phyloP scores from a whole-genome alignment of 2,113 vertebrate species.

The Nicator chloris region DNA sequence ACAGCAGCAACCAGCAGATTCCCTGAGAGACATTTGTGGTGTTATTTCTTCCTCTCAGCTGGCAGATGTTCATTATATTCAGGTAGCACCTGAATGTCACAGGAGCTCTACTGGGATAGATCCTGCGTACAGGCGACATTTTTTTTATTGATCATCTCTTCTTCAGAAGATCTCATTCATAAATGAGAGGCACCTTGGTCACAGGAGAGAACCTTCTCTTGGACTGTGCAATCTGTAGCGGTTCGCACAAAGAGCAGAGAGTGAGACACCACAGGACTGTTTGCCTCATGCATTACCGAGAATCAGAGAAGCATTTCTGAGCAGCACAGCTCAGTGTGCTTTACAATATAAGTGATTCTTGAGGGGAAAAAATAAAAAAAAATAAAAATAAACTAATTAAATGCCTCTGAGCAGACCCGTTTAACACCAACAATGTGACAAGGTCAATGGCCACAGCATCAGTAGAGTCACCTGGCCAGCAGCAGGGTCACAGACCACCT shows the following conservation, averaged over 20 bases:
- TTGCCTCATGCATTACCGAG: neutral
- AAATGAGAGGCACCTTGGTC: neutral
- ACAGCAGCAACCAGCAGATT: neutral
- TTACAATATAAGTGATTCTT: neutral
- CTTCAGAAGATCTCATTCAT: neutral
- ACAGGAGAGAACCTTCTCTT: neutral
- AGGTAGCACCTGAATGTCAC: neutral
- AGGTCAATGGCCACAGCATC: neutral
- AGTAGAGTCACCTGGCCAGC: neutral
- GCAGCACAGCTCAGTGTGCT: neutral
- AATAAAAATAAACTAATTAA: neutral
- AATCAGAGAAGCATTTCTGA: neutral
- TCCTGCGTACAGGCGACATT: neutral
- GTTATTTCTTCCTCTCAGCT: neutral
- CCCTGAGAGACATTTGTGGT: accelerated
- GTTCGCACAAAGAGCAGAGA: neutral
- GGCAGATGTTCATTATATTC: neutral
- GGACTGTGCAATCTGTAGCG: too few species aligned
- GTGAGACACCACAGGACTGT: neutral
- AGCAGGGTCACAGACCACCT: neutral
- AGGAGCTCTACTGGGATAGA: neutral
- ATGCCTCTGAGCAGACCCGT: neutral
- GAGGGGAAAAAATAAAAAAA: neutral
- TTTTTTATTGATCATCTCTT: neutral
- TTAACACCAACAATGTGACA: neutral